Base-by-base conservation (phyloP, 2,888 invertebrate species). In the Sminthurides aquaticus region DNA sequence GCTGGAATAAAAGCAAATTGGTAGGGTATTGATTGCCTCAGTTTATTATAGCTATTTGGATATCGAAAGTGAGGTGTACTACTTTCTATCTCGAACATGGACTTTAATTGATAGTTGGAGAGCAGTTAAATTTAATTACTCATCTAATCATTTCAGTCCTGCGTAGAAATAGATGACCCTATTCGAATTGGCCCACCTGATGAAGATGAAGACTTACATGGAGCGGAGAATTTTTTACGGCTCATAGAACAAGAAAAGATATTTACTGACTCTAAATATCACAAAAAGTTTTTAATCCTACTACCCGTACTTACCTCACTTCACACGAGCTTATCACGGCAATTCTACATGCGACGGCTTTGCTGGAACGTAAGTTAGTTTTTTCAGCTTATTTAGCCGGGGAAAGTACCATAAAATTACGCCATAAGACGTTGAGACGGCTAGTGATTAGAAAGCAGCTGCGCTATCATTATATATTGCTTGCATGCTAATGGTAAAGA, bases 1-100 rank as follows among this genome's bases (percentile, higher is more conserved):
- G 68, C 18, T 74, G 74, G 74, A 72, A 70, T 66, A 66, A 73
- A n/a, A 69, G 67, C 28, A 62, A 65, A 55, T 52, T 74, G 71
- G 74, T 73, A 65, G 69, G 65, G 15, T 34, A 34, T 34, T 34
- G 43, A 34, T 34, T 34, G 5, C 43, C 15, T 5, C 43, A 34
- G 43, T 34, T 34, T 34, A 34, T 34, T 11, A 15, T 34, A 11
- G 43, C 8, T 15, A 11, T 34, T 34, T 34, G 15, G 8, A 15
- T 15, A 34, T 11, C 8, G 8, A 11, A 15, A 11, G 43, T 15
- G 8, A 34, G 5, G 15, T 11, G 15, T 34, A 34, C 43, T 5
- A 34, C 8, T 15, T 34, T 5, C 15, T 15, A 15, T 34, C 8
- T 15, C 15, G 15, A 11, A 5, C 43, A 34, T 34, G 43, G 43